Evolutionary conservation across 1,140 invertebrate genomes (phyloP).

Genomic region (Rhagoletis zephyria): DNA sequence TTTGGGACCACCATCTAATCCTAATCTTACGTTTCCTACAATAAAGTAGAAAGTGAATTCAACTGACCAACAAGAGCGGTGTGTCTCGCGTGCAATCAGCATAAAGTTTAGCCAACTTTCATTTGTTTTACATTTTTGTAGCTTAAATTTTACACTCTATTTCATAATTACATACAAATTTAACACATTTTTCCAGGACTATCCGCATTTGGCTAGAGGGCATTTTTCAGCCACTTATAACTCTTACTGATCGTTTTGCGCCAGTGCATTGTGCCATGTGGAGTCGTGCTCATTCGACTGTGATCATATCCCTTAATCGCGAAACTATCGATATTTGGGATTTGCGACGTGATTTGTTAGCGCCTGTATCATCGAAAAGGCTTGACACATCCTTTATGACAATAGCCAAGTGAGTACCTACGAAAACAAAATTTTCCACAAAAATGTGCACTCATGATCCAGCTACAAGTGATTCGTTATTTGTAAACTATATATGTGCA

Average conservation of each 20-base stretch:
- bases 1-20: too few relatives aligned
- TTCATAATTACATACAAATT: background rate
- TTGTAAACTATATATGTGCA: background rate
- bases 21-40: too few relatives aligned
- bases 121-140: too few relatives aligned
- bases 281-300: conserved; percentile 86
- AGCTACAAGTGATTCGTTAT: background rate
- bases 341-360: conserved; percentile 78
- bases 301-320: conserved; percentile 83
- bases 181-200: conserved; percentile 65
- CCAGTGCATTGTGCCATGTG: conserved; percentile 83
- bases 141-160: background rate
- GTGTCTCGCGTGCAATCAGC: too few relatives aligned
- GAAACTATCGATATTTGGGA: conserved; percentile 83
- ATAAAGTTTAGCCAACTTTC: too few relatives aligned
- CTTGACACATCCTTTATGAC: conserved; percentile 70
- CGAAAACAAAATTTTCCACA: background rate
- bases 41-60: too few relatives aligned
- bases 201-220: conserved; percentile 84
- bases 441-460: background rate
- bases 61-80: too few relatives aligned
- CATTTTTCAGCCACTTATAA: conserved; percentile 79
- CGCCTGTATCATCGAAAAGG: conserved; percentile 76
- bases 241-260: conserved; percentile 75
- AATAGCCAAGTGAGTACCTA: conserved; percentile 51